Conservation (phyloP, 1,140 invertebrate genomes). For the Habropoda laboriosa region DNA sequence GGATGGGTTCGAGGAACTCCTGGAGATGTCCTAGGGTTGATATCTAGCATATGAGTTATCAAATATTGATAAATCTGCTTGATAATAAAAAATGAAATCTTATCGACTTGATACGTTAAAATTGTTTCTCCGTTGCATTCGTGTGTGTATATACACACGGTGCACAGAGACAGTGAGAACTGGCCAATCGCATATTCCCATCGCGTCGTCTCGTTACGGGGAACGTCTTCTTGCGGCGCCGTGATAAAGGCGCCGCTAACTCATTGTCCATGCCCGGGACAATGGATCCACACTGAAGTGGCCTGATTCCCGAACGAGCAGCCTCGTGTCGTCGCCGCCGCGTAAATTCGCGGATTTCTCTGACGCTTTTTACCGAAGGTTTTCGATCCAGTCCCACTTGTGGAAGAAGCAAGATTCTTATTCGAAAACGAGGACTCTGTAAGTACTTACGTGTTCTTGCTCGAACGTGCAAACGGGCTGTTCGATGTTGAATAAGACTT, state of each 20-base stretch:
- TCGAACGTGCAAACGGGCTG: too few species aligned
- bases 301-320: conserved; percentile 43
- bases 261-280: conserved; percentile 55
- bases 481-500: too few species aligned
- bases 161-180: too few species aligned
- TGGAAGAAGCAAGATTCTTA: background rate
- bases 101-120: too few species aligned
- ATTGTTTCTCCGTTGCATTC: too few species aligned
- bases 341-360: conserved; percentile 22
- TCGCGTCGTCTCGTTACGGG: conserved; percentile 47
- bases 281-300: conserved; percentile 33
- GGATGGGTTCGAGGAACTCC: too few species aligned
- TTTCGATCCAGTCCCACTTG: background rate
- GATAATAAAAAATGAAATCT: too few species aligned
- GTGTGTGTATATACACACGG: too few species aligned
- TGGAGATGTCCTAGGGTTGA: too few species aligned
- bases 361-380: too few species aligned
- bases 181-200: conserved; percentile 52
- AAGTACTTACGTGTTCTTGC: background rate
- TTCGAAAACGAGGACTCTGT: background rate
- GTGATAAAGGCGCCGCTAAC: conserved; percentile 54
- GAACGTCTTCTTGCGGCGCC: conserved; percentile 50
- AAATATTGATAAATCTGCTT: too few species aligned
- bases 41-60: too few species aligned
- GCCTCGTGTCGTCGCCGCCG: conserved; percentile 2